Conservation (phyloP, 2,113 vertebrate species). For the Sterrhoptilus dennistouni region DNA sequence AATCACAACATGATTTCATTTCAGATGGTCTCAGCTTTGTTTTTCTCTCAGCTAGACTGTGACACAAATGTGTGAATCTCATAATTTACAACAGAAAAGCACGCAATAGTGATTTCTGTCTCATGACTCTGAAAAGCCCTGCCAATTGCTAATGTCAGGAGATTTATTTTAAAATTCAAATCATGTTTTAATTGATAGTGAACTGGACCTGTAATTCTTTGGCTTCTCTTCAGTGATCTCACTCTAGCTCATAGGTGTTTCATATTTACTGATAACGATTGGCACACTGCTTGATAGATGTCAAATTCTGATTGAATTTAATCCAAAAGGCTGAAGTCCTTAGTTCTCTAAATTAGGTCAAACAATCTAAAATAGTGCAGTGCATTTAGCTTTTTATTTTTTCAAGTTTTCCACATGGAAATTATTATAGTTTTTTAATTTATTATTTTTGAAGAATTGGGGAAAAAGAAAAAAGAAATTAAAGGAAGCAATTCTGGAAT, state of each 20-base stretch:
- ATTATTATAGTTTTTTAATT: not conserved
- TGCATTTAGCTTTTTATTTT: not conserved
- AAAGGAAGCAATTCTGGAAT: not conserved
- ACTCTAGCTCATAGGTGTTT: not conserved
- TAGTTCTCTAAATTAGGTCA: not conserved
- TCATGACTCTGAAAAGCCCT: not conserved
- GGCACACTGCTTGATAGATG: not conserved
- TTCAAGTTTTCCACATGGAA: not conserved
- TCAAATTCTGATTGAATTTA: not conserved
- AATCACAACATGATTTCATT: slow-evolving; percentile 26
- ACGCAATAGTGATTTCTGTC: not conserved
- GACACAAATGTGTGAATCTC: not conserved
- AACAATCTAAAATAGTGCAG: not conserved
- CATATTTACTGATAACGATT: not conserved
- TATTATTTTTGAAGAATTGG: not conserved
- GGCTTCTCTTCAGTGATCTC: not conserved
- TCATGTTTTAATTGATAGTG: not conserved
- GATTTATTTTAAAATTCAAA: not conserved
- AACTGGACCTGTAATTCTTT: not conserved
- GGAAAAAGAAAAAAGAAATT: not conserved
- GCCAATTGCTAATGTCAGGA: not conserved
- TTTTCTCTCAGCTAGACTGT: not conserved
- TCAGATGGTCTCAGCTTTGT: slow-evolving; percentile 7
- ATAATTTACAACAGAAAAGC: not conserved
- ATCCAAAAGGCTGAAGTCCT: not conserved